Evolutionary conservation across 2,797 vertebrate genomes (phyloP).

Genomic region (Spea hammondii): DNA sequence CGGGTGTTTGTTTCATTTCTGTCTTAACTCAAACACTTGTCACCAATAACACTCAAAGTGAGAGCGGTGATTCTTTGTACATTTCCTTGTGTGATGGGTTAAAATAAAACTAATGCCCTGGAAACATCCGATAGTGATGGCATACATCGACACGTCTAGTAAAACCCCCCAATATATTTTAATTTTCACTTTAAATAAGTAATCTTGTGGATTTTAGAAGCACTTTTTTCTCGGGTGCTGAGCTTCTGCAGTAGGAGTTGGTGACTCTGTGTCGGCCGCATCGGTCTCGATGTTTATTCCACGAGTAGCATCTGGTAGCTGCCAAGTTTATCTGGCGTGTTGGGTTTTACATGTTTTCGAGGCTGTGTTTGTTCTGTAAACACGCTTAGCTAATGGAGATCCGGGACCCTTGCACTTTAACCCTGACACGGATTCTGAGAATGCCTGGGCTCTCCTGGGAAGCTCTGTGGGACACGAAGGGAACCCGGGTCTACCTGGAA

Average conservation of each 20-base stretch:
- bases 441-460: slow-evolving; percentile 4
- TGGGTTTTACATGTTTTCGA: neutral
- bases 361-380: slow-evolving; percentile 11
- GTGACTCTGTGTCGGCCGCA: neutral
- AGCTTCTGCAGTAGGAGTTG: neutral
- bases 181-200: too few species aligned
- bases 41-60: too few species aligned
- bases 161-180: too few species aligned
- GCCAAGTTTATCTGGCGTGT: neutral
- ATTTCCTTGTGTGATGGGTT: too few species aligned
- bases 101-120: too few species aligned
- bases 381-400: neutral
- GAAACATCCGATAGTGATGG: too few species aligned
- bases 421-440: neutral
- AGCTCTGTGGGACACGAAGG: neutral
- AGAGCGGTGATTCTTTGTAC: too few species aligned
- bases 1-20: too few species aligned
- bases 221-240: neutral
- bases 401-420: slow-evolving; percentile 8
- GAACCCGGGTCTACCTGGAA: too few species aligned
- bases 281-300: neutral
- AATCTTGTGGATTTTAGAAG: too few species aligned
- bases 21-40: too few species aligned
- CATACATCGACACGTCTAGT: too few species aligned
- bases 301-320: slow-evolving; percentile 8